Conservation (phyloP, 2,113 vertebrate species). For the Motacilla tschutschensis region DNA sequence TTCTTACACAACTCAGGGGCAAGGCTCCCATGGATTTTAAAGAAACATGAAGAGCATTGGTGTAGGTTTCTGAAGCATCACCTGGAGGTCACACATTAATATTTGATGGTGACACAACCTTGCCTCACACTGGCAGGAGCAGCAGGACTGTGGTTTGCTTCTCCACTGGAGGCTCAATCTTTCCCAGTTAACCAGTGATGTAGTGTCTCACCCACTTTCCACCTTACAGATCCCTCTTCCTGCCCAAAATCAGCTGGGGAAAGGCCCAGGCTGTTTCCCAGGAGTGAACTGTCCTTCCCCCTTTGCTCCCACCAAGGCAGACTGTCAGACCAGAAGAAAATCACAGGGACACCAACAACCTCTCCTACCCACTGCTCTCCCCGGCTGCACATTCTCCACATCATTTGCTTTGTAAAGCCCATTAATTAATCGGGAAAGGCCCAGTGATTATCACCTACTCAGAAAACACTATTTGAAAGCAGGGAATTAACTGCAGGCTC, state of each 20-base stretch:
- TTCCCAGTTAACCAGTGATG: not conserved
- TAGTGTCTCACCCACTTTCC: not conserved
- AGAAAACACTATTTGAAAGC: not conserved
- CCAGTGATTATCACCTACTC: constrained; percentile 21
- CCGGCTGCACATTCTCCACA: not conserved
- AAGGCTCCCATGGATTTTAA: not conserved
- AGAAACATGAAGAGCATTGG: not conserved
- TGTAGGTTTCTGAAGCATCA: not conserved
- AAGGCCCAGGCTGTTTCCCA: not conserved
- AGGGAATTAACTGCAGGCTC: not conserved
- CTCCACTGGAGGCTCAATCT: not conserved
- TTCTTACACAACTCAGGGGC: not conserved
- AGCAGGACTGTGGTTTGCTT: not conserved
- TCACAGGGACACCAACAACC: not conserved
- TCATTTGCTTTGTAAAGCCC: constrained; percentile 27
- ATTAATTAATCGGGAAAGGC: not conserved
- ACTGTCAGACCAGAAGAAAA: constrained; percentile 12
- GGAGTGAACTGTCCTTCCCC: not conserved
- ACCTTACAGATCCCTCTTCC: not conserved
- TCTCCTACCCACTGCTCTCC: not conserved
- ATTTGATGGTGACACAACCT: not conserved
- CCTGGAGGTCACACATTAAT: constrained; percentile 12
- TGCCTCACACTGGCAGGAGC: not conserved
- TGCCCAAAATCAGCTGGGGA: not conserved
- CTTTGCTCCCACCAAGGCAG: not conserved